phyloP scores from a whole-genome alignment of 2,797 vertebrate genomes.

The Cetoscarus ocellatus region DNA sequence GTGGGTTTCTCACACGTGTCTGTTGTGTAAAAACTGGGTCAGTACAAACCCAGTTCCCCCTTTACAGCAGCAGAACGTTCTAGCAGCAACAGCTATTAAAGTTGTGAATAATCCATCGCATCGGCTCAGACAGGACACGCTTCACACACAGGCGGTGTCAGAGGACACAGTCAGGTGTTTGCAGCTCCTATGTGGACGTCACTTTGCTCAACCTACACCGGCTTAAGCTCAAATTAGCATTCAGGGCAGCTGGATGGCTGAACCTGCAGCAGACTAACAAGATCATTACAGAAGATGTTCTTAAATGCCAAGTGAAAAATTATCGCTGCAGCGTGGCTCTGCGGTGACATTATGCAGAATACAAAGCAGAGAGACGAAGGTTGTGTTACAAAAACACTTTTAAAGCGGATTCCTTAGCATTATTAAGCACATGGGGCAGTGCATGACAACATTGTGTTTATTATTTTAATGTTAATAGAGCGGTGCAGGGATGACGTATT shows the following conservation, averaged over 20 bases:
- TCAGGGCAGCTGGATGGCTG: slow-evolving; percentile 27
- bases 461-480: too few relatives aligned
- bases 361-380: slow-evolving; percentile 15
- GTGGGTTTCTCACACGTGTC: slow-evolving; percentile 18
- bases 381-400: slow-evolving; percentile 20
- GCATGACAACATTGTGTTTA: neutral
- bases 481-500: too few relatives aligned
- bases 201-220: slow-evolving; percentile 24
- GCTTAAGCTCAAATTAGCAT: slow-evolving; percentile 41
- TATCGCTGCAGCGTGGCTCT: slow-evolving; percentile 1
- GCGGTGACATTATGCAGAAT: slow-evolving; percentile 27
- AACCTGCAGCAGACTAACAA: slow-evolving; percentile 39
- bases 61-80: slow-evolving; percentile 55
- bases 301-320: slow-evolving; percentile 37
- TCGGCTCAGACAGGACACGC: slow-evolving; percentile 31
- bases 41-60: slow-evolving; percentile 61
- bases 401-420: neutral
- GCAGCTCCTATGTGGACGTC: slow-evolving; percentile 25
- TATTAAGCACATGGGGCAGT: neutral
- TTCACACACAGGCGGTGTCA: neutral
- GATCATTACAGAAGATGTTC: slow-evolving; percentile 32
- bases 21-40: slow-evolving; percentile 75
- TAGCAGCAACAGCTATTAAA: slow-evolving; percentile 61
- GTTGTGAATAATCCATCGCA: slow-evolving; percentile 75
- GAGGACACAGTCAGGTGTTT: slow-evolving; percentile 39